Evolutionary conservation across 2,113 vertebrate genomes (phyloP).

Genomic region (Lethenteron reissneri): DNA sequence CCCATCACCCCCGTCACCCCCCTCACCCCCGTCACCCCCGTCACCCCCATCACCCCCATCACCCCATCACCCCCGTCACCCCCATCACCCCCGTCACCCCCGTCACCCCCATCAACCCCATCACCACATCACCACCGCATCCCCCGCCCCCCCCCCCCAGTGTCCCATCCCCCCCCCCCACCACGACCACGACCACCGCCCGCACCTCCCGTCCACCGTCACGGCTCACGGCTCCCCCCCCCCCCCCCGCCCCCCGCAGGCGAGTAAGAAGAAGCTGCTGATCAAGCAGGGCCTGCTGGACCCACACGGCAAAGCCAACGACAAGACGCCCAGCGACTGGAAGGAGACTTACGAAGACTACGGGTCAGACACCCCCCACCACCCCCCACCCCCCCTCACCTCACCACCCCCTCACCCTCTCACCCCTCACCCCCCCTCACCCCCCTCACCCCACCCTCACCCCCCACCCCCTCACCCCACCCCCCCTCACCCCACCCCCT

Average conservation of each 20-base stretch:
- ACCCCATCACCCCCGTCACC: no score
- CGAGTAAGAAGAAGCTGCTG: constrained; percentile 79
- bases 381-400: neutral
- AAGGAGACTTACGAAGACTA: constrained; percentile 51
- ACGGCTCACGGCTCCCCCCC: no score
- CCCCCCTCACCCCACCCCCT: neutral
- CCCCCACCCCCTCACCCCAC: neutral
- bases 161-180: no score
- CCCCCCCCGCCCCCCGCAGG: constrained; percentile 22
- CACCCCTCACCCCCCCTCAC: neutral
- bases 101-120: no score
- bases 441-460: neutral
- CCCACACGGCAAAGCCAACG: constrained; percentile 65
- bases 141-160: no score
- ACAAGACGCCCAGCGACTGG: constrained; percentile 48
- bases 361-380: constrained; percentile 25
- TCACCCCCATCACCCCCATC: no score
- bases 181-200: no score
- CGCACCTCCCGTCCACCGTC: no score
- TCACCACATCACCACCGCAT: no score
- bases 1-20: no score
- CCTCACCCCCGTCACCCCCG: no score
- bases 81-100: no score
- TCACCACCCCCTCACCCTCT: neutral
- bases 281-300: constrained; percentile 74